Evolutionary conservation across 2,888 invertebrate genomes (phyloP).

Genomic region (Zelleria hepariella): DNA sequence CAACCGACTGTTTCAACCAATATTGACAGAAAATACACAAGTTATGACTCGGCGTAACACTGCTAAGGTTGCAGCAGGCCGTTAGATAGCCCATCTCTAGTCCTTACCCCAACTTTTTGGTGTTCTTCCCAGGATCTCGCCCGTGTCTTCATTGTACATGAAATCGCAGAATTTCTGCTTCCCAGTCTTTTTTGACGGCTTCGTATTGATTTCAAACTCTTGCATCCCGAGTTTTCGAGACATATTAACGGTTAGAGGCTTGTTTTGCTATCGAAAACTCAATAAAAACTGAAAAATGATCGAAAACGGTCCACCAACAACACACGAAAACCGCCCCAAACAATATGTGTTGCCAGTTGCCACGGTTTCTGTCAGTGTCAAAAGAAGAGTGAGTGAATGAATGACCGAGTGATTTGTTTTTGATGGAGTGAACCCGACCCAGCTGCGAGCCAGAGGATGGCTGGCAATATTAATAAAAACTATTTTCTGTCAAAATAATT

Average conservation of each 20-base stretch:
- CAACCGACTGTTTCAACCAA: neutral
- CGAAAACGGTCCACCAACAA: neutral
- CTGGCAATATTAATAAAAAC: too few species aligned
- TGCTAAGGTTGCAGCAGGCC: neutral
- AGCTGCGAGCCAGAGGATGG: too few species aligned
- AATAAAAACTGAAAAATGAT: neutral
- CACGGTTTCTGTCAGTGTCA: too few species aligned
- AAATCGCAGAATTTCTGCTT: slow-evolving; percentile 31
- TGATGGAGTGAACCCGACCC: too few species aligned
- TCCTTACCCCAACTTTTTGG: slow-evolving; percentile 68
- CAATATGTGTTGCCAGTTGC: too few species aligned
- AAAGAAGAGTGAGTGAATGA: too few species aligned
- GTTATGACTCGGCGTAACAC: neutral
- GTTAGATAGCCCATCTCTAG: neutral
- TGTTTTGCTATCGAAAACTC: neutral
- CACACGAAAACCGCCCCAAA: too few species aligned
- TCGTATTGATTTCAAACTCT: slow-evolving; percentile 54
- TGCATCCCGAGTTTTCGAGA: slow-evolving; percentile 39
- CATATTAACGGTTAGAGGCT: slow-evolving; percentile 22
- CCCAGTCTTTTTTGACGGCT: slow-evolving; percentile 25
- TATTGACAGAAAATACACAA: neutral
- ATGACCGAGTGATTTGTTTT: neutral
- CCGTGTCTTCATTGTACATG: slow-evolving; percentile 56
- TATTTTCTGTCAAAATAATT: too few species aligned
- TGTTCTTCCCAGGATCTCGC: slow-evolving; percentile 59